Evolutionary conservation across 37 sponge, comb jelly and placozoan species (phyloP).

Genomic region (Ianthella basta): DNA sequence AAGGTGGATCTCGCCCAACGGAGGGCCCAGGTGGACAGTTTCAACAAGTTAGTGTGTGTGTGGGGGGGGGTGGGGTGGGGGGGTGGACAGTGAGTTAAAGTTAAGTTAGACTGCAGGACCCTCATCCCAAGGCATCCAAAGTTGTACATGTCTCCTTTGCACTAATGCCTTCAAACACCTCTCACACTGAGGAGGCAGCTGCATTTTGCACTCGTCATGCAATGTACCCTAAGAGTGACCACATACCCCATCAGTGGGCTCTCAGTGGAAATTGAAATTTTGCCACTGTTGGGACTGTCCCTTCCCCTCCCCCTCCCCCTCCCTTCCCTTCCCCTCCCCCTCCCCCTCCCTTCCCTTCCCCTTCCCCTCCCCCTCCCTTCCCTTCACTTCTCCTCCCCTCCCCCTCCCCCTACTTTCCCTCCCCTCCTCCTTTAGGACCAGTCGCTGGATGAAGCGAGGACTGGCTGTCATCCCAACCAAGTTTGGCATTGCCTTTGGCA

Average conservation of each 20-base stretch:
- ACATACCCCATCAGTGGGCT: no score
- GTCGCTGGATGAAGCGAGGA: conserved; percentile 76
- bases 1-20: conserved; percentile 38
- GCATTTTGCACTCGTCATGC: no score
- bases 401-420: background rate
- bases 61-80: background rate
- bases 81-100: background rate
- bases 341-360: background rate
- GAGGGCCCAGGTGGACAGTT: conserved; percentile 36
- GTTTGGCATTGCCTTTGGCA: conserved; percentile 79
- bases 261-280: no score
- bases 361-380: background rate
- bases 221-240: no score
- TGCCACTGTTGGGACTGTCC: background rate
- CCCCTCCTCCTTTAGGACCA: conserved; percentile 35
- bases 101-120: no score
- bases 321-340: background rate
- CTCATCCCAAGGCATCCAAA: no score
- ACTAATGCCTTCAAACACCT: no score
- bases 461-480: conserved; percentile 79
- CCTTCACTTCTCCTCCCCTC: background rate
- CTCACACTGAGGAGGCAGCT: no score
- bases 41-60: conserved; percentile 71
- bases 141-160: no score
- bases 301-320: background rate